Evolutionary conservation across 2,888 invertebrate species (phyloP), one percentile per base, ranked within the genome.

Genomic region (Mythimna vitellina): DNA sequence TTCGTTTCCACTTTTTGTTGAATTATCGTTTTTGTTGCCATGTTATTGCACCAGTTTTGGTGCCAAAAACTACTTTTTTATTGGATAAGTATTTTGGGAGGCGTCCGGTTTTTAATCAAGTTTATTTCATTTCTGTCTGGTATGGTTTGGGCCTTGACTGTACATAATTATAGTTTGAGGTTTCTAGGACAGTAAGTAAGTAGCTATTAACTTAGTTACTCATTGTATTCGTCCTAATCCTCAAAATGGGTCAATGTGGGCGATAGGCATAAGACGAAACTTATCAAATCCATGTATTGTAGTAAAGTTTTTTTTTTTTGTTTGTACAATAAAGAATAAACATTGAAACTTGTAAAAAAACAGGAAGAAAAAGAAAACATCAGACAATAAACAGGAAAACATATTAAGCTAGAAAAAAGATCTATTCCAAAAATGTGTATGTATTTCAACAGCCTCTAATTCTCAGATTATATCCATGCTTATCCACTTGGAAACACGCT

Each of bases 11-110:
- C 20, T 58, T 80, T 65, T 82, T 67, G 58, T 68, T 69, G 51
- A 63, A 54, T 74, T 53, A 75, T 83, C 10, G 38, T 60, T 72
- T 65, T 70, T 63, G 51, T 76, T 84, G 65, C 17, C 64, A 29
- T 60, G 29, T 57, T 66, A 67, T 58, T 67, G 61, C 63, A 60
- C 22, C 46, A 82, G 65, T 63, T 60, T 68, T 70, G 49, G 46
- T 76, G 82, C 84, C 78, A 81, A 54, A 38, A 72, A 25, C 32
- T 10, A 35, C 46, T 62, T 74, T 82, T 80, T 80, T 74, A 66
- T 61, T 61, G 56, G 22, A 25, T 58, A 42, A 49, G 72, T 63
- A 64, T 82, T 67, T 79, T 73, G 6, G 35, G 29, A 61, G 42
- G 54, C 66, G 29, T 66, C 29, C 42, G 57, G 49, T 51, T 66